phyloP scores from a whole-genome alignment of 2,888 invertebrate genomes.

The Blastobasis lacticolella region DNA sequence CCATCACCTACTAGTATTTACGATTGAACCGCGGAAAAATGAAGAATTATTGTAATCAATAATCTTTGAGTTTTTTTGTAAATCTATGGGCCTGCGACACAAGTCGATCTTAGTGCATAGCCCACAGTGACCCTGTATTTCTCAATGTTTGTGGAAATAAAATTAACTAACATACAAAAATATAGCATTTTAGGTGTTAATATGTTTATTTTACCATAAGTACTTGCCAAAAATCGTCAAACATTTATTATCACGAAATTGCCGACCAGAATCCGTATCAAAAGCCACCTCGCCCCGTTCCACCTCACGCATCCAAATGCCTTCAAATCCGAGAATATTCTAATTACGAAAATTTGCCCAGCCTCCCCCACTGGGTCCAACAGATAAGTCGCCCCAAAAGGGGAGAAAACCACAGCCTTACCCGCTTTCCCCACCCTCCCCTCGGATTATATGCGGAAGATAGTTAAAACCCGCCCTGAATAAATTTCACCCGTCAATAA shows the following conservation, averaged over 20 bases:
- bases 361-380: conserved; percentile 30
- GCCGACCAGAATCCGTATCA: neutral
- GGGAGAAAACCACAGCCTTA: conserved; percentile 10
- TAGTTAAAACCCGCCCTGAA: conserved; percentile 67
- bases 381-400: conserved; percentile 30
- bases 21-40: no score
- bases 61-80: no score
- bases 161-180: no score
- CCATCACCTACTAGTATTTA: no score
- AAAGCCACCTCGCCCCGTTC: neutral
- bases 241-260: neutral
- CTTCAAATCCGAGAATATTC: conserved; percentile 6
- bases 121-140: no score
- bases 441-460: conserved; percentile 61
- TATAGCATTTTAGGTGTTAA: no score
- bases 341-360: conserved; percentile 17
- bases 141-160: no score
- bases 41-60: no score
- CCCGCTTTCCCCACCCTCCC: conserved; percentile 23
- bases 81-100: no score
- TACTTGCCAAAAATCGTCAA: neutral
- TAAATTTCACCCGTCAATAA: conserved; percentile 68
- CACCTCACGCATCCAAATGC: conserved; percentile 2
- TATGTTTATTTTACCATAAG: no score
- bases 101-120: no score